A percentile compares a stretch with the other conserved stretches of the same genome.
Evolutionary conservation across 2,113 vertebrate genomes (phyloP).

Genomic region (Phainopepla nitens): DNA sequence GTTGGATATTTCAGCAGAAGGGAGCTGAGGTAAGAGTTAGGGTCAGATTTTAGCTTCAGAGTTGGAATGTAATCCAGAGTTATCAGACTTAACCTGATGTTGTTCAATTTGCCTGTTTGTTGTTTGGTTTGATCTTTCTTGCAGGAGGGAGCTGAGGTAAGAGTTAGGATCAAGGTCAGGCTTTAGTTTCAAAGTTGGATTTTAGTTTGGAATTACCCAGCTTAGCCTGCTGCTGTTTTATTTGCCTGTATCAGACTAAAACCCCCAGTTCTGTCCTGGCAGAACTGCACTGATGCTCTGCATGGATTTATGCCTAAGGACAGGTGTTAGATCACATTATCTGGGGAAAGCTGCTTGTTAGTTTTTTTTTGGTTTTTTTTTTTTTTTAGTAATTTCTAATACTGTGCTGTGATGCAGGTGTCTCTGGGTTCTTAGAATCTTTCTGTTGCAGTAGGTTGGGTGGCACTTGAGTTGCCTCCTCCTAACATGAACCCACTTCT

Average conservation of each 20-base stretch:
- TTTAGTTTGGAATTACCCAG: accelerated
- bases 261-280: not conserved
- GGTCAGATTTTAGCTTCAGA: not conserved
- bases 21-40: not conserved
- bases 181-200: not conserved
- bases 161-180: not conserved
- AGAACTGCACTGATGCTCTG: not conserved
- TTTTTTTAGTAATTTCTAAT: not conserved
- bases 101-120: not conserved
- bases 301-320: accelerated
- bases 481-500: not conserved
- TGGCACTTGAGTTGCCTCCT: not conserved
- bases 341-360: not conserved
- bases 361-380: too few species aligned
- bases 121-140: not conserved
- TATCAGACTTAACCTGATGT: not conserved
- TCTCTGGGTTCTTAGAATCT: not conserved
- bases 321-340: not conserved
- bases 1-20: not conserved
- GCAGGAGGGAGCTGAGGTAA: not conserved
- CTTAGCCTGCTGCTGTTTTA: not conserved
- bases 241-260: not conserved
- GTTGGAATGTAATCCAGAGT: not conserved
- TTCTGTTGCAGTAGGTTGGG: accelerated
- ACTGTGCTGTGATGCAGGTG: not conserved